Conservation (phyloP, 2,797 vertebrate species). For the Enteromius anoplus region DNA sequence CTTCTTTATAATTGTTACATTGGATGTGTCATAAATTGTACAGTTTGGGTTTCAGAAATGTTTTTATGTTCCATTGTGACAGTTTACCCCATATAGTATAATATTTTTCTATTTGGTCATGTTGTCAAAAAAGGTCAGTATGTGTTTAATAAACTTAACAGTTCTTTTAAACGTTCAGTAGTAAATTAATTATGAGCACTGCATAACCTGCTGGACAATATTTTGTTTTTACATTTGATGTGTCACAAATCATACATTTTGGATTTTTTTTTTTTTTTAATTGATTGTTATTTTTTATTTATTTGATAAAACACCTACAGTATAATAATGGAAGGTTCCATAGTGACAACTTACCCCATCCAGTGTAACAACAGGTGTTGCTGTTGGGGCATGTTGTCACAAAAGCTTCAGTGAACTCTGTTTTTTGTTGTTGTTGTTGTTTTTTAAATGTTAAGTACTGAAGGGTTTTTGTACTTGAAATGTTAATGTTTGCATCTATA, state of each 20-base stretch:
- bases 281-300: background rate
- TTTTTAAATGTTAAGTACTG: background rate
- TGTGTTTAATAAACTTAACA: background rate
- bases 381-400: background rate
- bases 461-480: background rate
- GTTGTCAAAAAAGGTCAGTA: background rate
- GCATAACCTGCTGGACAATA: no score
- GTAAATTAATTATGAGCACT: background rate
- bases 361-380: background rate
- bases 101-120: background rate
- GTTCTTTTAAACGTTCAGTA: background rate
- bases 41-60: background rate
- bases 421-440: no score
- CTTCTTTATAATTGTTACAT: background rate
- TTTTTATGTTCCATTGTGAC: background rate
- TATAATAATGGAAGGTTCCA: background rate
- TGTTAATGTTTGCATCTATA: background rate
- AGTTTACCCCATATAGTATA: background rate
- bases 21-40: background rate
- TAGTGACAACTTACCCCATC: background rate
- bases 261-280: background rate
- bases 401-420: background rate
- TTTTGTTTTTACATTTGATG: background rate
- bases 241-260: background rate
- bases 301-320: background rate